Evolutionary conservation across 2,888 invertebrate genomes (phyloP), one percentile per base, ranked within the genome.

Genomic region (Onchidella celtica): DNA sequence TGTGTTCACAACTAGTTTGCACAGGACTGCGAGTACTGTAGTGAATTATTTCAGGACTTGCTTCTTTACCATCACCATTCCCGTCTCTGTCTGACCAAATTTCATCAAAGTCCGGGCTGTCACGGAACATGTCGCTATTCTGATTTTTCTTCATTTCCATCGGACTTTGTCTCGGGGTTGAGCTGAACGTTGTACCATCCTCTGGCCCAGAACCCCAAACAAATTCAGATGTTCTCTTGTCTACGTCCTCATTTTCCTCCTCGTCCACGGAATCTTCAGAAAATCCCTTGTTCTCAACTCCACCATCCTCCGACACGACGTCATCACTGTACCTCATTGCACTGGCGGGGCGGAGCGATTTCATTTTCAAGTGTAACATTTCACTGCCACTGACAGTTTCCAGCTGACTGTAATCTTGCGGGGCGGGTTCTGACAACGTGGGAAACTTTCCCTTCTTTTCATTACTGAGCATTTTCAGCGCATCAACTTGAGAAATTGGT

Each of bases 311-410:
- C 0, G 66, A 77, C 6, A 68, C 32, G 1, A 66, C 55, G 55
- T 77, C 77, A 38, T 77, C 77, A n/a, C 65, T 77, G 24, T 3
- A n/a, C 27, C 61, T 14, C n/a, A 78, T 0, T 3, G 78, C 78
- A 0, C 11, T 21, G 27, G 78, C 78, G 27, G 59, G 14, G 0
- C 78, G 69, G 14, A 57, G 27, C 17, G 69, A 61, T 32, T 70
- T 57, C 70, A 78, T 70, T 32, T 78, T 78, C 9, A 79, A 21
- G 1, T 17, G 38, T 57, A 81, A 40, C 74, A 81, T 74, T 59
- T 81, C 81, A 9, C 40, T 34, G 3, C 75, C 81, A 61, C 81
- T 81, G 11, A 81, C 81, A 4, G 74, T 81, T 11, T 81, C 69
- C 6, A 68, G 21, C 3, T 69, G 36, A 17, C 21, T 27, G n/a